A percentile compares a stretch with the other conserved stretches of the same genome.
These are phyloP conservation scores for Adelphocoris suturalis DNA, from an alignment of 2,888 invertebrate species.

Conservation along the genomic window DNA sequence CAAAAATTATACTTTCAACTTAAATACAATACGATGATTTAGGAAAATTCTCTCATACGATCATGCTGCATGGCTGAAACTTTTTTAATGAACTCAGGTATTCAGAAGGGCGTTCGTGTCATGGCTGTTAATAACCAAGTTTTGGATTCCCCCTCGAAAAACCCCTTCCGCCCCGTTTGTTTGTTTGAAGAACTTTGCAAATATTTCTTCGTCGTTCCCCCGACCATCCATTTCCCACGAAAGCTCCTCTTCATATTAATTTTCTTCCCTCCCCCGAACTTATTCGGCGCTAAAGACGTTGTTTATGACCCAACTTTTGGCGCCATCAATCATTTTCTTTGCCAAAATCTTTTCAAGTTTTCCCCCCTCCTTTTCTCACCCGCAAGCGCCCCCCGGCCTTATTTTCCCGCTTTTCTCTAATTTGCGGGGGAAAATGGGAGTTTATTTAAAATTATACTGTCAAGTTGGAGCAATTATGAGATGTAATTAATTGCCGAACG, in stretches of 20 bases:
- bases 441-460: background rate
- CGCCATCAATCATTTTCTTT: constrained; percentile 65
- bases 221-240: constrained; percentile 14
- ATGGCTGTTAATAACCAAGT: constrained; percentile 20
- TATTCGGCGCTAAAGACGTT: constrained; percentile 64
- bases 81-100: background rate
- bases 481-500: background rate
- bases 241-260: constrained; percentile 64
- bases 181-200: constrained; percentile 71
- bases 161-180: constrained; percentile 43
- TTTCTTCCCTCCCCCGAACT: constrained; percentile 58
- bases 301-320: constrained; percentile 61
- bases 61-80: background rate
- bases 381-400: too few species aligned
- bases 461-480: background rate
- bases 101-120: constrained; percentile 16
- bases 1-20: too few species aligned
- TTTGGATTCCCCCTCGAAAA: background rate
- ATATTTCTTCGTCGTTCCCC: constrained; percentile 72
- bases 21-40: too few species aligned
- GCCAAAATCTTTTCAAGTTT: constrained; percentile 50
- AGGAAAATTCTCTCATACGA: too few species aligned
- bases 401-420: background rate
- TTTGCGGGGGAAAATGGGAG: background rate
- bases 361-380: background rate